Base-by-base conservation (phyloP, 30 jellyfish, hydroid and myxozoan species). In the Haliclystus octoradiatus region DNA sequence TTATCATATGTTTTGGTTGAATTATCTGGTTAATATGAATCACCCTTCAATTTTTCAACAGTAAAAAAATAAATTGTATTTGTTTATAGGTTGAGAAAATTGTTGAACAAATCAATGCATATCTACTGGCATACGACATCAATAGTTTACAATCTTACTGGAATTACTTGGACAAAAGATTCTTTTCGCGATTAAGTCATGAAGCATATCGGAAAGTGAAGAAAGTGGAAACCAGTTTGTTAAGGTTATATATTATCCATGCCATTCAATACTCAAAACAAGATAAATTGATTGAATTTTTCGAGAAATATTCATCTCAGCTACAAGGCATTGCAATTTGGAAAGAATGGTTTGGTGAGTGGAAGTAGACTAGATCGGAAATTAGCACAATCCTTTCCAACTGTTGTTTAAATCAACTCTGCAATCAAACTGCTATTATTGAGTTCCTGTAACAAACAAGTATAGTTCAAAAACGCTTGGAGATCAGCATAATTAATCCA, bases 311-410 rank as follows among this genome's bases (percentile, higher is more conserved):
- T 62, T 69, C 82, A 23, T 13, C 84, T 31, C 94, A 88, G 53
- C 81, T 88, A 12, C 97, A 88, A 47, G 87, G 75, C 70, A 66
- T 80, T 0, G 76, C 82, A 7, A 49, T 75, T 2, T 88, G 97
- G 97, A 88, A 74, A 72, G 97, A 88, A 28, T 88, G 97, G 97
- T 88, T 88, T 80, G 88, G 97, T 88, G 80, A 26, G 95, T 51
- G 3, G 26, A 14, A 1, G 83, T 33, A 7, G 1, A n/a, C 2
- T 49, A 22, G 0, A 0, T 26, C 49, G 4, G 2, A 23, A n/a
- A n/a, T n/a, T n/a, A n/a, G n/a, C n/a, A n/a, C n/a, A n/a, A n/a
- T n/a, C n/a, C n/a, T n/a, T n/a, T n/a, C n/a, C n/a, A n/a, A n/a
- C n/a, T n/a, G n/a, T n/a, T n/a, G n/a, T n/a, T n/a, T n/a, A n/a